Evolutionary conservation across 2,113 vertebrate species (phyloP).

Genomic region (Fregetta grallaria): DNA sequence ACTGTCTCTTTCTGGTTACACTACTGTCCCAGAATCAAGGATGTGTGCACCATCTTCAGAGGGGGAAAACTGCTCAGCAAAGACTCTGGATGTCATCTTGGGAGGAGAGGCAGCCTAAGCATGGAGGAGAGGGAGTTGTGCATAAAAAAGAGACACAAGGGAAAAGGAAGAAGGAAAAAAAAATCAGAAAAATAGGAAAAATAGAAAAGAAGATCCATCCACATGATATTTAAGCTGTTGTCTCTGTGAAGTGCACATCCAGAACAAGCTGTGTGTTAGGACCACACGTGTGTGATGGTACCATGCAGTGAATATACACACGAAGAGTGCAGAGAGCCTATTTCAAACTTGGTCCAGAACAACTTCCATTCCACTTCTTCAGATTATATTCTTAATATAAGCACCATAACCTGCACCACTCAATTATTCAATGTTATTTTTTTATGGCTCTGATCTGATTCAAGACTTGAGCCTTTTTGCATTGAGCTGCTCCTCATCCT

Average conservation of each 20-base stretch:
- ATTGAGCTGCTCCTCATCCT: not conserved
- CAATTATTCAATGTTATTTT: not conserved
- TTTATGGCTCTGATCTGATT: not conserved
- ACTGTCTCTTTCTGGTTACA: not conserved
- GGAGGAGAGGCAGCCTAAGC: not conserved
- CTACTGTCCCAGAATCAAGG: not conserved
- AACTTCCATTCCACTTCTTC: not conserved
- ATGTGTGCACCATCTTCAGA: not conserved
- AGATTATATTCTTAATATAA: not conserved
- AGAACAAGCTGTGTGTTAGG: not conserved
- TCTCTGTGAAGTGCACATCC: not conserved
- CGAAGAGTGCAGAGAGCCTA: not conserved
- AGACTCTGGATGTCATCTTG: not conserved
- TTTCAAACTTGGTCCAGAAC: not conserved
- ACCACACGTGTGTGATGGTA: fast-evolving
- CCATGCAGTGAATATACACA: not conserved
- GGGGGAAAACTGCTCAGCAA: not conserved
- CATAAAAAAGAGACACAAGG: not conserved
- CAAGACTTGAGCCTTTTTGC: not conserved
- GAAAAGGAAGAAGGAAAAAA: not conserved
- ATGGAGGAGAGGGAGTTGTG: not conserved
- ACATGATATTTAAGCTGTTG: not conserved
- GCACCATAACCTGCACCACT: not conserved
- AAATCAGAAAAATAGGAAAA: not conserved
- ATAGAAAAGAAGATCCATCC: not conserved